These are phyloP conservation scores for Sarcophaga caerulescens DNA, from an alignment of 2,888 invertebrate genomes.

Conservation along the genomic window DNA sequence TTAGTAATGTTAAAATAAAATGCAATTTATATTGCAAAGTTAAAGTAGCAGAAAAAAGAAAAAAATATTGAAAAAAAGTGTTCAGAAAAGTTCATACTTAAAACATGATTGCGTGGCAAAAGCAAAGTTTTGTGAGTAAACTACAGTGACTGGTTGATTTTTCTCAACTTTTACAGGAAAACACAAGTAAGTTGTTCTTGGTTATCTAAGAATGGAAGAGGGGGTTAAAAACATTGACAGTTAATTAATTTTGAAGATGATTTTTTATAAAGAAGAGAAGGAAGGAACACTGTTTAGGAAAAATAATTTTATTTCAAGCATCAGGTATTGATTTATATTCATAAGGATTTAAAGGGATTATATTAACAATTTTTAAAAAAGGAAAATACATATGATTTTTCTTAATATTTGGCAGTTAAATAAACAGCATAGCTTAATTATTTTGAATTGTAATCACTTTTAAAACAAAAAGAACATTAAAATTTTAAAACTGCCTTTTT, in stretches of 20 bases:
- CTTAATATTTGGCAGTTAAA: too few relatives aligned
- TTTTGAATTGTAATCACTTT: too few relatives aligned
- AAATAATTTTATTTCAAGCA: too few relatives aligned
- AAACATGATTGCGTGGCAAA: neutral
- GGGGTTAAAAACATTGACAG: neutral
- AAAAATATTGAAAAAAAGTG: neutral
- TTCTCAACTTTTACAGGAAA: neutral
- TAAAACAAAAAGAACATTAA: too few relatives aligned
- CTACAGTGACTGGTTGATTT: neutral
- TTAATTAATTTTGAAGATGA: neutral
- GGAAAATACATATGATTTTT: too few relatives aligned
- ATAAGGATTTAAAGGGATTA: too few relatives aligned
- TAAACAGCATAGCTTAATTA: too few relatives aligned
- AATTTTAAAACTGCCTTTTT: too few relatives aligned
- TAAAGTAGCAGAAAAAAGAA: too few relatives aligned
- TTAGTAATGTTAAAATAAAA: constrained; percentile 56
- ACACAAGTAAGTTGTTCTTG: neutral
- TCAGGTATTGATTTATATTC: too few relatives aligned
- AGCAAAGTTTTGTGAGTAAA: neutral
- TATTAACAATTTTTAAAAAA: too few relatives aligned
- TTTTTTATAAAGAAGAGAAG: neutral
- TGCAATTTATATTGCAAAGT: constrained; percentile 46
- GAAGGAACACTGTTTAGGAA: neutral
- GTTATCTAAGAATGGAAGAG: neutral
- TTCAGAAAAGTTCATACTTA: neutral